These are phyloP conservation scores for Sebastes iracundus DNA, from an alignment of 2,797 vertebrate species.

Conservation along the genomic window DNA sequence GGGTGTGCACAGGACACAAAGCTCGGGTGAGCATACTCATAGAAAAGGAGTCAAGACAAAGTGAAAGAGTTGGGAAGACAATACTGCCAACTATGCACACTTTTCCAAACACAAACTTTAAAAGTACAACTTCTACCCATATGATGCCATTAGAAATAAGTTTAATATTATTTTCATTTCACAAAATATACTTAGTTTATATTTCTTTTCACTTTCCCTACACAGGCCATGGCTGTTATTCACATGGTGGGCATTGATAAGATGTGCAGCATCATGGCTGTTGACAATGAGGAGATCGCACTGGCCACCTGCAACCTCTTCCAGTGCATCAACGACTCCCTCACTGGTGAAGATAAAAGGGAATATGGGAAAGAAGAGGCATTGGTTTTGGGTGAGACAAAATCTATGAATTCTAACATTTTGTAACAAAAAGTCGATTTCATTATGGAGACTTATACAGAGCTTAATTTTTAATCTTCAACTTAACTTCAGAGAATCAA, in stretches of 20 bases:
- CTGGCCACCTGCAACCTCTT: conserved; percentile 92
- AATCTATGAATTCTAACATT: background rate
- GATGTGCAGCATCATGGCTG: conserved; percentile 92
- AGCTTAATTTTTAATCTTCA: background rate
- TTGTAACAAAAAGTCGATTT: background rate
- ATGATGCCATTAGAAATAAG: background rate
- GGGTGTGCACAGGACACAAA: conserved; percentile 93
- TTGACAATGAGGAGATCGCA: conserved; percentile 90
- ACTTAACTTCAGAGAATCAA: background rate
- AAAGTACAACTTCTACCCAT: background rate
- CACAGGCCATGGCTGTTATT: conserved; percentile 90
- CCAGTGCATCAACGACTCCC: conserved; percentile 90
- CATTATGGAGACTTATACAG: background rate
- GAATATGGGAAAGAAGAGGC: conserved; percentile 93
- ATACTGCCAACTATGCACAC: background rate
- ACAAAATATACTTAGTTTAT: background rate
- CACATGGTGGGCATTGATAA: conserved; percentile 87
- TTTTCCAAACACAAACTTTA: background rate
- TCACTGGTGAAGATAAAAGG: conserved; percentile 88
- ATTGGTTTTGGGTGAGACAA: conserved; percentile 88
- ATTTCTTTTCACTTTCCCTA: background rate
- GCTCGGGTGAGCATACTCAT: conserved; percentile 85
- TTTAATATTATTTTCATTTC: background rate
- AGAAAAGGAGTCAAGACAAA: background rate
- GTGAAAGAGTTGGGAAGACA: background rate